A percentile compares a stretch with the other conserved stretches of the same genome.
Conservation (phyloP, 2,888 invertebrate species). For the Sesia bembeciformis region DNA sequence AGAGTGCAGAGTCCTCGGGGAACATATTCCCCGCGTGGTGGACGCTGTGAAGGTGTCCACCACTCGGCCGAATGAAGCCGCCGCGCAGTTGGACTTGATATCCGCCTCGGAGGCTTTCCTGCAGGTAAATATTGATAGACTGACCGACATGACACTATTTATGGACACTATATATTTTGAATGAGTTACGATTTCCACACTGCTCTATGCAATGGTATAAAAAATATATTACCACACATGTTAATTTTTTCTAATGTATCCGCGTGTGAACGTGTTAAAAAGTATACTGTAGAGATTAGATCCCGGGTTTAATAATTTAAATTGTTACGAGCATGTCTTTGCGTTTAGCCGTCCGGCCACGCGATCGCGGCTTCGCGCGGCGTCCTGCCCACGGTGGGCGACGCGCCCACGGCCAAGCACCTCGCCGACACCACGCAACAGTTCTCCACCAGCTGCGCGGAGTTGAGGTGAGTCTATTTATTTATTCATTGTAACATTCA, state of each 20-base stretch:
- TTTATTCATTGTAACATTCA: neutral
- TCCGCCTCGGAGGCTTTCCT: slow-evolving; percentile 89
- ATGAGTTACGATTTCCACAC: too few relatives aligned
- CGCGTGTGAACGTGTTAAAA: too few relatives aligned
- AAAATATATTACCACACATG: too few relatives aligned
- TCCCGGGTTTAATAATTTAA: too few relatives aligned
- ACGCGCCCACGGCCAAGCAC: slow-evolving; percentile 84
- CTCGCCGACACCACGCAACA: slow-evolving; percentile 82
- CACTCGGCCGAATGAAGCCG: slow-evolving; percentile 80
- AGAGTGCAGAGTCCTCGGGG: slow-evolving; percentile 83
- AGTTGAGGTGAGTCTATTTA: slow-evolving; percentile 59
- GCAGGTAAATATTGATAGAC: slow-evolving; percentile 62
- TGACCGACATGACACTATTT: too few relatives aligned
- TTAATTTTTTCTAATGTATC: too few relatives aligned
- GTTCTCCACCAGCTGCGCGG: slow-evolving; percentile 77
- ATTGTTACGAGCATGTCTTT: neutral
- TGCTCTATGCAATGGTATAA: too few relatives aligned
- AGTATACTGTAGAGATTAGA: too few relatives aligned
- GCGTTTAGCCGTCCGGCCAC: slow-evolving; percentile 75
- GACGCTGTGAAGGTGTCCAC: slow-evolving; percentile 84
- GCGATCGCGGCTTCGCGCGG: slow-evolving; percentile 85
- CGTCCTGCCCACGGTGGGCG: slow-evolving; percentile 87
- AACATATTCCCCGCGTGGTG: slow-evolving; percentile 86
- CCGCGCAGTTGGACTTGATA: slow-evolving; percentile 86
- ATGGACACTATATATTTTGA: too few relatives aligned